Percentiles rank a stretch among this genome's conserved stretches.
Conservation (phyloP, 2,888 invertebrate species). For the Eilema depressum region DNA sequence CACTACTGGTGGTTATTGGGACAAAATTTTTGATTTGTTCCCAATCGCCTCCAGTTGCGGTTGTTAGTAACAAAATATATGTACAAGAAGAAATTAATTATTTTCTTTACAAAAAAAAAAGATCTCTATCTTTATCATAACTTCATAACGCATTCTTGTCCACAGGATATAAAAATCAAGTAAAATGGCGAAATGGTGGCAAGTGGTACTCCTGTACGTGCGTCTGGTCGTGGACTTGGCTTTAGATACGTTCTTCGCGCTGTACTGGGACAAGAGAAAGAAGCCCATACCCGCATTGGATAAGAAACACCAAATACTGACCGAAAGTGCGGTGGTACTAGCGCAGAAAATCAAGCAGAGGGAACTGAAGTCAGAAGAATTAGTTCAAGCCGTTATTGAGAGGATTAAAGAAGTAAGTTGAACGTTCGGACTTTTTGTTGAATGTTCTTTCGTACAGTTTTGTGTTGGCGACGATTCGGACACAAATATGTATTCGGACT, state of each 20-base stretch:
- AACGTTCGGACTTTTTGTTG: background rate
- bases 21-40: too few species aligned
- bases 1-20: too few species aligned
- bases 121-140: too few species aligned
- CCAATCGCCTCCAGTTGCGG: too few species aligned
- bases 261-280: conserved; percentile 76
- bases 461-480: too few species aligned
- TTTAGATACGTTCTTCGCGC: conserved; percentile 76
- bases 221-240: conserved; percentile 68
- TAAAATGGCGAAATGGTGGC: conserved; percentile 58
- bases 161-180: conserved; percentile 19
- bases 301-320: conserved; percentile 68
- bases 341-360: conserved; percentile 89
- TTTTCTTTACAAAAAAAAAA: too few species aligned
- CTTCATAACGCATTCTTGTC: background rate
- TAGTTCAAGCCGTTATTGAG: conserved; percentile 91
- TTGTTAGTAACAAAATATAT: too few species aligned
- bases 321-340: conserved; percentile 89
- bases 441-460: too few species aligned
- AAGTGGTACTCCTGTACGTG: conserved; percentile 57
- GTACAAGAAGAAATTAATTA: too few species aligned
- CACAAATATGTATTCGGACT: too few species aligned
- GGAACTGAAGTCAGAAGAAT: conserved; percentile 89
- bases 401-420: conserved; percentile 90
- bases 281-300: conserved; percentile 70